Base-by-base conservation (phyloP, 1,140 invertebrate genomes). In the Anoplolepis gracilipes region DNA sequence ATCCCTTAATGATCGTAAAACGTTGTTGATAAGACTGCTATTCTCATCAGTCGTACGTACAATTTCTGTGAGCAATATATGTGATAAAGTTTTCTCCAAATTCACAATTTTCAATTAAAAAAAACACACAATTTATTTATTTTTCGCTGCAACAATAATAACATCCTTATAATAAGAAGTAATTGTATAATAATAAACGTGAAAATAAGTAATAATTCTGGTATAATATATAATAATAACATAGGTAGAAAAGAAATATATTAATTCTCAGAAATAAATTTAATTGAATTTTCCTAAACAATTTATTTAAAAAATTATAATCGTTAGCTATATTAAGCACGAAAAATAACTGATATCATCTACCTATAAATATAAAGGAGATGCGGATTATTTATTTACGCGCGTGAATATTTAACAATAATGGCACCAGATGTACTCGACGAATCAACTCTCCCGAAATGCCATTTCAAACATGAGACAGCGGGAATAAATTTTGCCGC, bases 1-100 rank as follows among this genome's bases (percentile, higher is more conserved):
- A 69, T 49, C 22, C 16, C 19, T n/a, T 79, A 79, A 79, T 28
- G 77, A 79, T 69, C 49, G 30, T 53, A 55, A 69, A 79, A 55
- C 1, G 30, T 25, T 67, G 28, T 70, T 70, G 49, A 79, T 57
- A 69, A 79, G 22, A 39, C 5, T 6, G 22, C 36, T 69, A 13
- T 25, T 11, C 25, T 69, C 70, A 69, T 70, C 59, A 22, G 11
- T 16, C 19, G 10, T 13, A 8, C 1, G 33, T 53, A 10, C 19
- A 42, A 46, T 77, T 13, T 10, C 25, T 1, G 13, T 13, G 1
- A 36, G 39, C 5, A 39, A 11, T n/a, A n/a, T 53, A 5, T 22
- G 33, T 13, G 13, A 59, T 28, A 59, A 16, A 28, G 1, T 77
- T 36, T 36, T 70, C 42, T 16, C 2, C 16, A 36, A 70, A 57